Base-by-base conservation (phyloP, 2,888 invertebrate genomes). In the Macropis europaea region DNA sequence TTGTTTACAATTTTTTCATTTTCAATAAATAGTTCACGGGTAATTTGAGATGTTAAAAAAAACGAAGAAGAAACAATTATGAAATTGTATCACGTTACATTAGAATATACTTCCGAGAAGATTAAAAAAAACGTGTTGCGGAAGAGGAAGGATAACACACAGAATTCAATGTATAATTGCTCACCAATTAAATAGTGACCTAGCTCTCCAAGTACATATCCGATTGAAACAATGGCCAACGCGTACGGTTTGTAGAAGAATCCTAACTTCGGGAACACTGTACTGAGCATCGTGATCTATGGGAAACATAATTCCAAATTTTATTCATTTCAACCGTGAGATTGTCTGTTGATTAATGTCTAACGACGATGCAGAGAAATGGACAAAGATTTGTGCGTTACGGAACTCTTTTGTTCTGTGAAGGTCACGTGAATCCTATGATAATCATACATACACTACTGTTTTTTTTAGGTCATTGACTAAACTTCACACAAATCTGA, bases 131-230 rank as follows among this genome's bases (percentile, higher is more conserved):
- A 17, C 30, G n/a, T 19, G 1, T 68, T 30, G 36, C 38, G 52
- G 26, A 50, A 38, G n/a, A 22, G 40, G 22, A 38, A 45, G 32
- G 7, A 15, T n/a, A 57, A 38, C 5, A 26, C 43, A 0, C 13
- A 7, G 17, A 59, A 57, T 26, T 3, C 6, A 32, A 28, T 24
- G 30, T 36, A 26, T n/a, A n/a, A n/a, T 30, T 11, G 69, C 91
- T 91, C 83, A 90, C 96, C 96, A 81, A 97, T 96, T 73, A 97
- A 91, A 89, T 96, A 97, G 90, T 97, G 97, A 26, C 97, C 97
- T 74, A 97, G 91, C 89, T 97, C 97, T 13, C 96, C 97, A 19
- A 97, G 91, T 68, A 97, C 94, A 90, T 97, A 97, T 72, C 96
- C 96, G 56, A 96, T 89, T 54, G 96, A 95, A 68, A 97, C 93